Conservation (phyloP, 1,140 invertebrate genomes). For the Leptinotarsa defecta region DNA sequence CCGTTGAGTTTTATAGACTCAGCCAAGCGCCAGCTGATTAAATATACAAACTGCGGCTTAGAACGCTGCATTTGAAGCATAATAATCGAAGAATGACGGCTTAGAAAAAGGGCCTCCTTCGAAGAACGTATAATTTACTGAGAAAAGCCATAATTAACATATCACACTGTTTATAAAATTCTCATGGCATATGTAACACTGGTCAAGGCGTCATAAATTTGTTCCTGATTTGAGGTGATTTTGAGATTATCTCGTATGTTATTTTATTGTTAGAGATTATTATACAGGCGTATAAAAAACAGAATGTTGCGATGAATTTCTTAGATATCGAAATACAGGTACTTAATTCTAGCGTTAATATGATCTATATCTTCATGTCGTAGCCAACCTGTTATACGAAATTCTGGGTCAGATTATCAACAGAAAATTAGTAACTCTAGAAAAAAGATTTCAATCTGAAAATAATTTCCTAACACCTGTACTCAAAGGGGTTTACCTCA, state of each 20-base stretch:
- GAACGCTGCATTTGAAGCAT: background rate
- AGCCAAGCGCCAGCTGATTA: conserved; percentile 5
- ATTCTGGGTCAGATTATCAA: too few species aligned
- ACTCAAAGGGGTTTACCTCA: too few species aligned
- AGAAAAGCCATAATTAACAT: conserved; percentile 8
- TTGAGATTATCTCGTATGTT: conserved; percentile 3
- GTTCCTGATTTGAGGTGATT: background rate
- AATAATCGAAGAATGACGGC: conserved; percentile 2
- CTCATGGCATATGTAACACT: background rate
- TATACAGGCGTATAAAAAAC: background rate
- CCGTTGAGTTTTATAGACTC: background rate
- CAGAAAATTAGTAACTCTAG: too few species aligned
- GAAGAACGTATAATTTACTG: conserved; percentile 3
- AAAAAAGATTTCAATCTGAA: too few species aligned
- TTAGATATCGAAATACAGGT: background rate
- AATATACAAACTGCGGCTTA: conserved; percentile 6
- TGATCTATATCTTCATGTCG: too few species aligned
- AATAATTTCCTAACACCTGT: too few species aligned
- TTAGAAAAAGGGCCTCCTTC: background rate
- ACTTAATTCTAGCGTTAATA: too few species aligned
- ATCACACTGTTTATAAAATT: conserved; percentile 9
- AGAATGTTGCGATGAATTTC: background rate
- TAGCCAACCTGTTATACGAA: too few species aligned
- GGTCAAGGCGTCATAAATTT: background rate
- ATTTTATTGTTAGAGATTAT: background rate